A percentile compares a stretch with the other conserved stretches of the same genome.
Evolutionary conservation across 2,113 vertebrate genomes (phyloP).

Genomic region (Mormyrus iriodes): DNA sequence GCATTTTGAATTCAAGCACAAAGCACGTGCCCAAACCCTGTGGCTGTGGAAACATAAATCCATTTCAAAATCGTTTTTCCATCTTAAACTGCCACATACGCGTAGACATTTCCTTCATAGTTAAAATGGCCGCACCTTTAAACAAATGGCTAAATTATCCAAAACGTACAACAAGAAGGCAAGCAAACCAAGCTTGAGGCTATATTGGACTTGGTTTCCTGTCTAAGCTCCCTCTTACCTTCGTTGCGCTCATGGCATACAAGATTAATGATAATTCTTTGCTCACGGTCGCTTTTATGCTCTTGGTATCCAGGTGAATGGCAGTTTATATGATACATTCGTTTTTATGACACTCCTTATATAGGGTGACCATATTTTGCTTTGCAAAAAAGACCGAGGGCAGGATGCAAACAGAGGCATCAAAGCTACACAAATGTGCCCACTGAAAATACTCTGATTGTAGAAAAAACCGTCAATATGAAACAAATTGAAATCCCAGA

Average conservation of each 20-base stretch:
- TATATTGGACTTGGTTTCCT: not conserved
- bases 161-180: not conserved
- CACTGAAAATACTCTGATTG: not conserved
- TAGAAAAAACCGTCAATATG: not conserved
- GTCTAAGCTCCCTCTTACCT: not conserved
- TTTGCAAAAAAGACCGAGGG: not conserved
- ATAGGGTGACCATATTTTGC: not conserved
- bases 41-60: not conserved
- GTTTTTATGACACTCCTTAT: not conserved
- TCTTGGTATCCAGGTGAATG: not conserved
- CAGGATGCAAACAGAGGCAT: not conserved
- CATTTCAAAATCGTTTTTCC: not conserved
- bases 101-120: not conserved
- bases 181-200: not conserved
- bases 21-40: not conserved
- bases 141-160: not conserved
- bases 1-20: not conserved
- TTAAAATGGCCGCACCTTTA: not conserved
- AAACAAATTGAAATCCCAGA: not conserved
- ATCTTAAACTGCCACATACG: not conserved
- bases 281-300: not conserved
- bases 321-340: not conserved
- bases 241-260: not conserved
- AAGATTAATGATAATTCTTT: not conserved
- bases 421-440: not conserved